phyloP scores from a whole-genome alignment of 1,140 invertebrate species.

The Odontomachus brunneus region DNA sequence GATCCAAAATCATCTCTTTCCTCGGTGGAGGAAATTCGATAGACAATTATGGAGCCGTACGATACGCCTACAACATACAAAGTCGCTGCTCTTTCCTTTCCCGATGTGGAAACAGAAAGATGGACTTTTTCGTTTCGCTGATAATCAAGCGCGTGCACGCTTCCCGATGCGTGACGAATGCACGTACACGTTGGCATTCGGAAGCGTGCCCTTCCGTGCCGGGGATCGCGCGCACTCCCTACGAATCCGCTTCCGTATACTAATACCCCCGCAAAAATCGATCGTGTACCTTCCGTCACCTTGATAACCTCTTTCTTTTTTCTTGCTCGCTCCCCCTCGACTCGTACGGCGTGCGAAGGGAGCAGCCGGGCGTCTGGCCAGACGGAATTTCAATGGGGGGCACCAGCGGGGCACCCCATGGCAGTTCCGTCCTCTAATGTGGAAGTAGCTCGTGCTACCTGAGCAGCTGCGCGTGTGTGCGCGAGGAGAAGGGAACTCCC shows the following conservation, averaged over 20 bases:
- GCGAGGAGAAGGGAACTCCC: conserved; percentile 73
- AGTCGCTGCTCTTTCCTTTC: no score
- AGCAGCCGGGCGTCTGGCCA: conserved; percentile 78
- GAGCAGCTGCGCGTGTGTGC: conserved; percentile 82
- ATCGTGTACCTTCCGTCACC: conserved; percentile 71
- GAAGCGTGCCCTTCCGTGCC: conserved; percentile 37
- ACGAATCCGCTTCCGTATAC: conserved; percentile 56
- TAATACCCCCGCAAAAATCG: conserved; percentile 69
- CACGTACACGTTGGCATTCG: conserved; percentile 47
- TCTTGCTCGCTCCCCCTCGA: conserved; percentile 37
- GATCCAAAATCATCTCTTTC: no score
- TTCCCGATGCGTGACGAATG: conserved; percentile 41
- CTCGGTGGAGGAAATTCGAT: no score
- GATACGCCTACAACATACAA: no score
- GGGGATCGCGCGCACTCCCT: conserved; percentile 20
- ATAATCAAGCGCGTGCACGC: conserved; percentile 25
- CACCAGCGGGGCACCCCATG: conserved; percentile 71
- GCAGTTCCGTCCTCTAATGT: conserved; percentile 79
- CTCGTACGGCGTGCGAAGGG: conserved; percentile 53
- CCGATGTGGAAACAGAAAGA: conserved; percentile 1
- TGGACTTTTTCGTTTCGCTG: background rate
- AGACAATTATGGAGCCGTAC: no score
- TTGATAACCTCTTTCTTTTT: conserved; percentile 73
- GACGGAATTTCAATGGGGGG: conserved; percentile 78
- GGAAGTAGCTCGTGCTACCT: conserved; percentile 84